These are phyloP conservation scores for Momotus momota DNA, from an alignment of 2,797 vertebrate genomes.

Conservation along the genomic window DNA sequence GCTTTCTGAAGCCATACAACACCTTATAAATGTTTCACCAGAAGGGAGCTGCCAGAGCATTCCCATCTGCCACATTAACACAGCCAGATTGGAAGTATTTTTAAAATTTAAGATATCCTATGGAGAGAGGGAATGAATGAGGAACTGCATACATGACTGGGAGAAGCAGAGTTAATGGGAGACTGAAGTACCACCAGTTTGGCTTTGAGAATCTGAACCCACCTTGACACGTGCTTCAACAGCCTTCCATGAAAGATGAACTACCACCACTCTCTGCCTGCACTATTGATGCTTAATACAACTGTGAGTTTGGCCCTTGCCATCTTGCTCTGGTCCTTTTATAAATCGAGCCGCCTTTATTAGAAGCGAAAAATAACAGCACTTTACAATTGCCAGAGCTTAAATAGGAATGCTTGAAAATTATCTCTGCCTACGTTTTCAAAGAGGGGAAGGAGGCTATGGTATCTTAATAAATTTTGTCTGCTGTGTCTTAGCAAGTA, in stretches of 20 bases:
- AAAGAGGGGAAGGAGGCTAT: not conserved
- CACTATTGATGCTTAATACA: too few relatives aligned
- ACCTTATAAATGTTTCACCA: constrained; percentile 71
- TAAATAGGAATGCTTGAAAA: not conserved
- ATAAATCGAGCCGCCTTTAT: not conserved
- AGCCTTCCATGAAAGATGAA: not conserved
- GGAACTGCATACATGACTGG: not conserved
- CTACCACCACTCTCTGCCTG: not conserved
- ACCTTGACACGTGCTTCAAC: not conserved
- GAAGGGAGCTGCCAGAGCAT: constrained; percentile 14
- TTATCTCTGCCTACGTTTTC: not conserved
- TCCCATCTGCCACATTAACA: constrained; percentile 39
- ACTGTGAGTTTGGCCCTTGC: not conserved
- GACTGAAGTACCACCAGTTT: rapidly evolving
- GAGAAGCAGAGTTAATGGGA: not conserved
- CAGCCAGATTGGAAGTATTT: constrained; percentile 11
- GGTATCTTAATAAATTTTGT: not conserved
- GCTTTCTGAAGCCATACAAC: constrained; percentile 48
- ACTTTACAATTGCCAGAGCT: not conserved
- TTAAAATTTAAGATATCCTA: not conserved
- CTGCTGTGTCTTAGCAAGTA: not conserved
- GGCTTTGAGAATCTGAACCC: not conserved
- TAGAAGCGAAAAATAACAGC: not conserved
- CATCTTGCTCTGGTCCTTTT: not conserved
- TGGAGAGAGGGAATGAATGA: not conserved